Evolutionary conservation across 2,888 invertebrate genomes (phyloP).

Genomic region (Holacanthella duospinosa): DNA sequence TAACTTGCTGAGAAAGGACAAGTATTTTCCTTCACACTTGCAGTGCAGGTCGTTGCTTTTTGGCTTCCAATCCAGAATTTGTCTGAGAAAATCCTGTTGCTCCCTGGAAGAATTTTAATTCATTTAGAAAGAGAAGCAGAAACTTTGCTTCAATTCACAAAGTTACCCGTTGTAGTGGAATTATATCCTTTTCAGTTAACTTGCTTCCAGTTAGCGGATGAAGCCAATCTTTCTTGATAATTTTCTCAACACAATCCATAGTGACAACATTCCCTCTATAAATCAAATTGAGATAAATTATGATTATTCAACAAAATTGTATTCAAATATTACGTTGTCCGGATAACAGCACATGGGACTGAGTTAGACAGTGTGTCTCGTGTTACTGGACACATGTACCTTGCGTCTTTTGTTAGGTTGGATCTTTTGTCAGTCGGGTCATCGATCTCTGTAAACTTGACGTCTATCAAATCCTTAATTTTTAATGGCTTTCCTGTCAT

Average conservation of each 20-base stretch:
- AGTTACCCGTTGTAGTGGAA: conserved; percentile 69
- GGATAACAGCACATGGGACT: conserved; percentile 83
- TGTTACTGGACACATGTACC: conserved; percentile 96
- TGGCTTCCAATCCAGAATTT: conserved; percentile 71
- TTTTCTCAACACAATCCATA: conserved; percentile 88
- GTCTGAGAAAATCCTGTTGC: conserved; percentile 89
- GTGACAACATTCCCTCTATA: conserved; percentile 89
- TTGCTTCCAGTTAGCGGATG: conserved; percentile 83
- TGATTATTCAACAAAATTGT: neutral
- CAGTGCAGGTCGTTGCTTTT: conserved; percentile 68
- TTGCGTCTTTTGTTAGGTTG: conserved; percentile 73
- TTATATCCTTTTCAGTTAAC: conserved; percentile 81
- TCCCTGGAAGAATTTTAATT: conserved; percentile 50
- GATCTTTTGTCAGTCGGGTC: conserved; percentile 79
- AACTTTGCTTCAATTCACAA: neutral
- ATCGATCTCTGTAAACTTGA: conserved; percentile 83
- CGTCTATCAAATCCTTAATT: conserved; percentile 80
- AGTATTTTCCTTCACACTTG: no score
- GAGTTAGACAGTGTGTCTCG: conserved; percentile 91
- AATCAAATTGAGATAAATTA: conserved; percentile 31
- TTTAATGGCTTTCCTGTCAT: conserved; percentile 74
- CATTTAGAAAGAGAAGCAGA: neutral
- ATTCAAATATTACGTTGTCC: conserved; percentile 56
- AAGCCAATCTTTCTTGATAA: conserved; percentile 91
- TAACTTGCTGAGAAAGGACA: no score